Evolutionary conservation across 2,888 invertebrate genomes (phyloP).

Genomic region (Morpho helenor): DNA sequence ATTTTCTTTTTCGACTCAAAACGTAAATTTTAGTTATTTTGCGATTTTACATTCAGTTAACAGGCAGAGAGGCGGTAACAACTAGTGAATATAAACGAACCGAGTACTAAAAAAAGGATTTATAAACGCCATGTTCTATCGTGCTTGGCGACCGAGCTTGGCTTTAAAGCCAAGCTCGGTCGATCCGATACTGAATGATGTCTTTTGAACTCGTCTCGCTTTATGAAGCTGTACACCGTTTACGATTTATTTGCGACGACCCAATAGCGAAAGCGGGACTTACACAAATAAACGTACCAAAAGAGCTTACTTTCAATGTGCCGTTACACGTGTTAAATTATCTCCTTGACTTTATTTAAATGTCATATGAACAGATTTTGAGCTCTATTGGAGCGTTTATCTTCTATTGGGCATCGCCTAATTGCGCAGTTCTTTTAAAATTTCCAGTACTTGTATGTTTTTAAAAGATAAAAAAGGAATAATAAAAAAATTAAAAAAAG

Average conservation of each 20-base stretch:
- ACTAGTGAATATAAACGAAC: no score
- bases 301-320: constrained; percentile 12
- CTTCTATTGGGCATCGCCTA: no score
- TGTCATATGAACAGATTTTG: not conserved
- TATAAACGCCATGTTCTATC: constrained; percentile 6
- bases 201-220: constrained; percentile 46
- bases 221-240: constrained; percentile 45
- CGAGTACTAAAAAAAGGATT: not conserved
- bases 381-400: not conserved
- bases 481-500: no score
- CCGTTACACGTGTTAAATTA: constrained; percentile 12
- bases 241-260: constrained; percentile 46
- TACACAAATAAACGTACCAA: constrained; percentile 13
- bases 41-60: not conserved
- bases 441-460: no score
- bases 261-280: constrained; percentile 18
- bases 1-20: not conserved
- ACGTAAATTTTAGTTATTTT: not conserved
- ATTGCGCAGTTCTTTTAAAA: no score
- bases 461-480: no score
- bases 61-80: no score
- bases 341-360: constrained; percentile 6
- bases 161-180: constrained; percentile 28
- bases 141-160: no score
- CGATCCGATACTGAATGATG: constrained; percentile 48